Evolutionary conservation across 1,140 invertebrate species (phyloP), one percentile per base, ranked within the genome.

Genomic region (Drosophila tsacasi): DNA sequence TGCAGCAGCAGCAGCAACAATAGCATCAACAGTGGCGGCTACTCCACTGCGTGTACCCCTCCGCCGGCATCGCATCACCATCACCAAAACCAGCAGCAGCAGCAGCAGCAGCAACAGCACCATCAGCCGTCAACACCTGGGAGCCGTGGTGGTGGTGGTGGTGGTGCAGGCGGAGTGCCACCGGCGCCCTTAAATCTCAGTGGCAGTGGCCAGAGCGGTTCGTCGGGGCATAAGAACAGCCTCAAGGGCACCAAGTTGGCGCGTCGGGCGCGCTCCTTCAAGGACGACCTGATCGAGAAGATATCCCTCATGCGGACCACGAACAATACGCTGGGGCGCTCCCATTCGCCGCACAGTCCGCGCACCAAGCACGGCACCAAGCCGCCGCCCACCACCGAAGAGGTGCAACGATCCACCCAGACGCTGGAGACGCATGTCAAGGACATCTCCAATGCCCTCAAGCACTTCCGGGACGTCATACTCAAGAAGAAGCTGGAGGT

Each of bases 401-500:
- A 94, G 76, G 94, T 94, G 90, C 92, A 94, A 55, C 94, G 94
- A 55, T 94, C 94, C 66, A 93, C 94, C 63, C 94, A 95, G 86
- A 95, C 95, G 66, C 93, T 96, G 63, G 95, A 95, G 91, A 93
- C 93, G 79, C 94, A 95, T 91, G 95, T 95, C 90, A 95, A 95
- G 94, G 95, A 95, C 92, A 95, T 95, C 65, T 96, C 96, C 84
- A 95, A 96, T 93, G 96, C 97, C 15, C 93, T 98, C 57, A 95
- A 96, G 84, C 97, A 98, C 94, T 98, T 98, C 93, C 95, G 96
- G 49, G 97, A 98, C 94, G 97, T 98, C 32, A 97, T 99, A 55
- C 96, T 96, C 62, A 98, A 98, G 93, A 96, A 97, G 91, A 98
- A 97, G 93, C 94, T 98, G 72, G 97, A 98, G 94, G 97, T 98